A percentile compares a stretch with the other conserved stretches of the same genome.
phyloP scores from a whole-genome alignment of 2,888 invertebrate genomes.

The Junonia oenone region DNA sequence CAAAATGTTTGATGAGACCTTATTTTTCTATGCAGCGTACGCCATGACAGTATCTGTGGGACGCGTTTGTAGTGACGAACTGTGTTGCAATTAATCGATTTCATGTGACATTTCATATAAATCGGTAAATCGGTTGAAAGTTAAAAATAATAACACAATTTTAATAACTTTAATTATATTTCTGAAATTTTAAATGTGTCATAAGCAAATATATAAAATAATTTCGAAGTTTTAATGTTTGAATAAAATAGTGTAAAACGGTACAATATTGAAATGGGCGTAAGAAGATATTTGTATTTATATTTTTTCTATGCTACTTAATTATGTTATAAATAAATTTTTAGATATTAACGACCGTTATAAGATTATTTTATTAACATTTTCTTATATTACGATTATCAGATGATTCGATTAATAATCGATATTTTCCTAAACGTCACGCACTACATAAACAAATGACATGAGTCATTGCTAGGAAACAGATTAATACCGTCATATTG shows the following conservation, averaged over 20 bases:
- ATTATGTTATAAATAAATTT: too few species aligned
- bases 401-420: neutral
- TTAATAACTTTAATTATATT: too few species aligned
- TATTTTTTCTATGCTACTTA: too few species aligned
- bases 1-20: constrained; percentile 25
- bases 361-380: too few species aligned
- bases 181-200: too few species aligned
- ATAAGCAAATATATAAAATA: too few species aligned
- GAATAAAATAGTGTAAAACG: too few species aligned
- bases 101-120: neutral
- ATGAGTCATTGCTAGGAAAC: neutral
- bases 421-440: neutral
- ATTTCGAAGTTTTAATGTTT: too few species aligned
- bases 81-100: neutral
- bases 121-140: neutral
- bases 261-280: too few species aligned
- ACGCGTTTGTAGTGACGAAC: constrained; percentile 3
- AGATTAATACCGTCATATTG: neutral
- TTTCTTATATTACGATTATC: neutral
- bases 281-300: too few species aligned
- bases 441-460: neutral
- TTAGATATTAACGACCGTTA: too few species aligned
- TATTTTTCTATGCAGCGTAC: constrained; percentile 33
- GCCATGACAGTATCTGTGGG: constrained; percentile 41
- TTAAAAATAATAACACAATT: neutral